phyloP scores from a whole-genome alignment of 2,888 invertebrate species.

The Hetaerina titia region DNA sequence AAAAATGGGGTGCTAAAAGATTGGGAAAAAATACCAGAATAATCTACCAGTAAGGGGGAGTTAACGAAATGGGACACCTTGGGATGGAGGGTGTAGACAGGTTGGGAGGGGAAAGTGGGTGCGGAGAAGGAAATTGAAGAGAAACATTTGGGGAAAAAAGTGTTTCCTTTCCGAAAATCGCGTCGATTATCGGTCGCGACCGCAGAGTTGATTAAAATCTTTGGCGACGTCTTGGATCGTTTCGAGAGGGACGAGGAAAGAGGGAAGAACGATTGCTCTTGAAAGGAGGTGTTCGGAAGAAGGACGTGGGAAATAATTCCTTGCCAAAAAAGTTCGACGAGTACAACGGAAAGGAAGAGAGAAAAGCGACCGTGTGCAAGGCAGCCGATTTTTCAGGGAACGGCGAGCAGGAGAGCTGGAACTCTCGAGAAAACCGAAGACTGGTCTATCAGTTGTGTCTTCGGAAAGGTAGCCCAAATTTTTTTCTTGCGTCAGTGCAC shows the following conservation, averaged over 20 bases:
- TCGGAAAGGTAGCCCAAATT: not conserved
- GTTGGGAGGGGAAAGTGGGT: not conserved
- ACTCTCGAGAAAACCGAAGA: not conserved
- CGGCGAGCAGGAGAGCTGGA: not conserved
- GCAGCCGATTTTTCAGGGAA: not conserved
- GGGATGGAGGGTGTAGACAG: not conserved
- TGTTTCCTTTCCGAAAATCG: not conserved
- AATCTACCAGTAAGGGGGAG: not conserved
- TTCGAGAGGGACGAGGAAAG: not conserved
- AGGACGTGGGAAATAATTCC: not conserved
- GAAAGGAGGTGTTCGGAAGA: not conserved
- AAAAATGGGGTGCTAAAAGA: not conserved
- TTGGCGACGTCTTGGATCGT: not conserved
- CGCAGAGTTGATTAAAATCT: not conserved
- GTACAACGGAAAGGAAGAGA: not conserved
- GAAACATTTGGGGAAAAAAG: conserved; percentile 14
- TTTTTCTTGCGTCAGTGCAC: not conserved
- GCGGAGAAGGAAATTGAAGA: not conserved
- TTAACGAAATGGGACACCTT: not conserved
- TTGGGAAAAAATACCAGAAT: not conserved
- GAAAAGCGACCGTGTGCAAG: not conserved
- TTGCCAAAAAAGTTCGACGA: not conserved
- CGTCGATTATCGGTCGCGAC: not conserved
- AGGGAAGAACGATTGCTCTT: not conserved
- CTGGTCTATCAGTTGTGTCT: not conserved